Base-by-base conservation (phyloP, 2,113 vertebrate species). In the Brachyhypopomus occidentalis region DNA sequence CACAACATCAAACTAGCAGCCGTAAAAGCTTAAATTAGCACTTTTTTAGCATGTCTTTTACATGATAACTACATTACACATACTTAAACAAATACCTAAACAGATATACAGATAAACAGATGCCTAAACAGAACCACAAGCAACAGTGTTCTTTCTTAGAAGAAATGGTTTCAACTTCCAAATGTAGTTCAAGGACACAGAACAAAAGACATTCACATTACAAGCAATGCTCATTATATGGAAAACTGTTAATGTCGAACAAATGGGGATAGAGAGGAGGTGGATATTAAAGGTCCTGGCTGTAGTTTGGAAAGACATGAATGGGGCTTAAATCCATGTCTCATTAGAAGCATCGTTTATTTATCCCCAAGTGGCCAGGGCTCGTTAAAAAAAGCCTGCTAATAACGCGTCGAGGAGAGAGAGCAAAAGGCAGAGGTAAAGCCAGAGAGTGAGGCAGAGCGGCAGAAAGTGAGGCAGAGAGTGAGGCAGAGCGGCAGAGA, bases 261-360 rank as follows among this genome's bases (percentile, higher is more conserved):
- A 87, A 85, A 75, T 81, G 84, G 82, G 82, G 69, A 75, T 72
- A 45, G 82, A 88, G 85, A 77, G 79, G 77, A 2, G 45, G 77
- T 59, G 70, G 38, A 75, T 83, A 25, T 79, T 62, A 55, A 82
- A 84, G 82, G 82, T 84, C 83, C 84, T 4, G 41, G 78, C 67
- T 77, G 70, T 72, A 80, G 76, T 77, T 52, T 77, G 73, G 74
- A 79, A 62, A 71, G 72, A 67, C 79, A 84, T 72, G 64, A 84
- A 70, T 62, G 45, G 45, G 60, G 72, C 79, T 77, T 76, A 79
- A 79, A 84, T 84, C 79, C 83, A 82, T 77, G 80, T 82, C 83
- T 84, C 79, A 86, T 83, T 86, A 84, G 81, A 75, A 59, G n/a
- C 55, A 84, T 84, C 25, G 82, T 84, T 84, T 86, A 84, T 80